These are phyloP conservation scores for Condylura cristata DNA, from an alignment of 2,113 vertebrate genomes.

Conservation along the genomic window DNA sequence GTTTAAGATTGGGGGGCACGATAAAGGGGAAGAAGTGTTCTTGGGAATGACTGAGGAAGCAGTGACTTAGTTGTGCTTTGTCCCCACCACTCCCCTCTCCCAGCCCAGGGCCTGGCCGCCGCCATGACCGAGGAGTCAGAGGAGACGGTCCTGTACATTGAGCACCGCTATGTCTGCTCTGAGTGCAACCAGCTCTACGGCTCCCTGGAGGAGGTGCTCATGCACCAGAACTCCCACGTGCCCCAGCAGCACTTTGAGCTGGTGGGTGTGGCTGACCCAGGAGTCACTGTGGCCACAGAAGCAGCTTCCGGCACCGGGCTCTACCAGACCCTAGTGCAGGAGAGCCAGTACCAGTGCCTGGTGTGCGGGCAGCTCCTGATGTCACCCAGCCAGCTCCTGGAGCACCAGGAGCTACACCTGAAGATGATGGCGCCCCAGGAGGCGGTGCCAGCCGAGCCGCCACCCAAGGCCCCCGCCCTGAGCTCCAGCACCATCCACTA, in stretches of 20 bases:
- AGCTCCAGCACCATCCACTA: conserved; percentile 82
- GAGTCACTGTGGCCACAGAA: conserved; percentile 78
- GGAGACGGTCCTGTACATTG: conserved; percentile 82
- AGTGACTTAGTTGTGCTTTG: background rate
- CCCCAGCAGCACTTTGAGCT: conserved; percentile 85
- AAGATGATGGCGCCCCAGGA: conserved; percentile 81
- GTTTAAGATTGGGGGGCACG: too few species aligned
- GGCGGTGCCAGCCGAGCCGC: conserved; percentile 30
- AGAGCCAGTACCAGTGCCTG: conserved; percentile 83
- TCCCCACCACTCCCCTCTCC: background rate
- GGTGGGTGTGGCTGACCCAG: conserved; percentile 76
- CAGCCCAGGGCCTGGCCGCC: conserved; percentile 53
- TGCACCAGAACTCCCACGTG: conserved; percentile 92
- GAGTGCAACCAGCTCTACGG: conserved; percentile 94
- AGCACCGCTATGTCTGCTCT: conserved; percentile 94
- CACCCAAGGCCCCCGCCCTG: conserved; percentile 56
- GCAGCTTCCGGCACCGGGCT: conserved; percentile 77
- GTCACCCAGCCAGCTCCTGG: conserved; percentile 80
- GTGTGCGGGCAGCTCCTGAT: conserved; percentile 84
- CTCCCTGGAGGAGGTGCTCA: conserved; percentile 92
- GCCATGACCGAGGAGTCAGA: conserved; percentile 80
- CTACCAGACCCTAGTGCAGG: conserved; percentile 81
- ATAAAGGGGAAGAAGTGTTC: background rate
- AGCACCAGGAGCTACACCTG: conserved; percentile 83
- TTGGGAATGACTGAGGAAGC: background rate